A percentile compares a stretch with the other conserved stretches of the same genome.
Evolutionary conservation across 2,113 vertebrate species (phyloP).

Genomic region (Crotalus helleri): DNA sequence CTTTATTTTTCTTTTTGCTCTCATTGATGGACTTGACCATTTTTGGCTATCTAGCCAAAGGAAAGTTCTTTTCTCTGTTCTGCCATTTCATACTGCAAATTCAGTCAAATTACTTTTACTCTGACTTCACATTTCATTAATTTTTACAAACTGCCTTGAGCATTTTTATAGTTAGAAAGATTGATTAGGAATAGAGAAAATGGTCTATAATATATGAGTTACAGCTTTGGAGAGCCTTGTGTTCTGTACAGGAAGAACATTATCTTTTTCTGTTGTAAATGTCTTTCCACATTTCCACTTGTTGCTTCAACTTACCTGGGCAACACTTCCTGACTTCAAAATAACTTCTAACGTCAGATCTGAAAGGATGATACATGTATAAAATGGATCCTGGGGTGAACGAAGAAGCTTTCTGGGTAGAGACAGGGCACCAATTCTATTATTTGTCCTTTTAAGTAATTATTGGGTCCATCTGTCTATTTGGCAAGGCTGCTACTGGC

Average conservation of each 20-base stretch:
- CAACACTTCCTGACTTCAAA: background rate
- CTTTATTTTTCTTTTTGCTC: background rate
- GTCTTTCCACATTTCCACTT: background rate
- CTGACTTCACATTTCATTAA: background rate
- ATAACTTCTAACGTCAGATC: background rate
- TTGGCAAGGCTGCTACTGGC: background rate
- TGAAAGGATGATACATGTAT: background rate
- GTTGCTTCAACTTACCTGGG: background rate
- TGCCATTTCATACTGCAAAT: background rate
- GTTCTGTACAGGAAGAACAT: background rate
- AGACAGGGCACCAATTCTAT: background rate
- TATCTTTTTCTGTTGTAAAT: background rate
- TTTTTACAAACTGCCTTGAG: slow-evolving; percentile 3
- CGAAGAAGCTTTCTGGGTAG: background rate
- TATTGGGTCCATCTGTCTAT: slow-evolving; percentile 18
- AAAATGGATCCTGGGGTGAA: background rate
- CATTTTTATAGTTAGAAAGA: background rate
- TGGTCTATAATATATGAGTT: background rate
- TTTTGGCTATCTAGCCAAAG: background rate
- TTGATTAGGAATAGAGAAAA: background rate
- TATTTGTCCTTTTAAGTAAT: slow-evolving; percentile 12
- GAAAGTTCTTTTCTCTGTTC: background rate
- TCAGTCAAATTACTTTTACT: background rate
- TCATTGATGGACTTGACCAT: background rate
- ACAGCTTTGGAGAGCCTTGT: background rate